Evolutionary conservation across 2,797 vertebrate species (phyloP).

Genomic region (Enteromius thamalakanensis): DNA sequence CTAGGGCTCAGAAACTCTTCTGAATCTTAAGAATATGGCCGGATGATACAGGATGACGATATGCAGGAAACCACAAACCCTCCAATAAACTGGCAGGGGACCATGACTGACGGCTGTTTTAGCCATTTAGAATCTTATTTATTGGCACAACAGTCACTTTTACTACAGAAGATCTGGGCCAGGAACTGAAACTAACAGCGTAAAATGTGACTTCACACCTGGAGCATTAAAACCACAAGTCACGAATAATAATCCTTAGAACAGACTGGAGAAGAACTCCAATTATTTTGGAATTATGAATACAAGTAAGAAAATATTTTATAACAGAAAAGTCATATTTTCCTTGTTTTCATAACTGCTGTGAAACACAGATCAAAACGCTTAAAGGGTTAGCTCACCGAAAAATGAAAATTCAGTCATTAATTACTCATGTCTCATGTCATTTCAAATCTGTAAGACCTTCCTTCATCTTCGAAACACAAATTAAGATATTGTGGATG

Average conservation of each 20-base stretch:
- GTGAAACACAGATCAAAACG: not conserved
- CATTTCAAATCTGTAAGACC: too few relatives aligned
- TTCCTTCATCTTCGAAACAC: too few relatives aligned
- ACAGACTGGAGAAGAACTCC: constrained; percentile 45
- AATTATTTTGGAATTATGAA: constrained; percentile 41
- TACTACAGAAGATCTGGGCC: constrained; percentile 61
- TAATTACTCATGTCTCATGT: too few relatives aligned
- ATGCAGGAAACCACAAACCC: constrained; percentile 72
- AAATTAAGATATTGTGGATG: too few relatives aligned
- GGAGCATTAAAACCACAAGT: constrained; percentile 56
- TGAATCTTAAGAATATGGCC: constrained; percentile 69
- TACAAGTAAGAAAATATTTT: constrained; percentile 44
- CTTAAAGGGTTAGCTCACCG: too few relatives aligned
- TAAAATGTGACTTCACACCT: constrained; percentile 66
- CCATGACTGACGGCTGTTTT: constrained; percentile 74
- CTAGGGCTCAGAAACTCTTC: constrained; percentile 68
- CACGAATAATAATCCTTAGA: constrained; percentile 49
- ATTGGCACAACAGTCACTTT: constrained; percentile 65
- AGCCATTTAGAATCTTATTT: constrained; percentile 66
- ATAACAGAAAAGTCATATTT: constrained; percentile 29
- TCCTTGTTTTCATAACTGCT: not conserved
- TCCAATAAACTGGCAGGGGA: constrained; percentile 72
- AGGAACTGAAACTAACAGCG: constrained; percentile 52
- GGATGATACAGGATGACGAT: constrained; percentile 70
- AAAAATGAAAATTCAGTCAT: too few relatives aligned